Conservation (phyloP, 2,797 vertebrate species). For the Streptopelia turtur region DNA sequence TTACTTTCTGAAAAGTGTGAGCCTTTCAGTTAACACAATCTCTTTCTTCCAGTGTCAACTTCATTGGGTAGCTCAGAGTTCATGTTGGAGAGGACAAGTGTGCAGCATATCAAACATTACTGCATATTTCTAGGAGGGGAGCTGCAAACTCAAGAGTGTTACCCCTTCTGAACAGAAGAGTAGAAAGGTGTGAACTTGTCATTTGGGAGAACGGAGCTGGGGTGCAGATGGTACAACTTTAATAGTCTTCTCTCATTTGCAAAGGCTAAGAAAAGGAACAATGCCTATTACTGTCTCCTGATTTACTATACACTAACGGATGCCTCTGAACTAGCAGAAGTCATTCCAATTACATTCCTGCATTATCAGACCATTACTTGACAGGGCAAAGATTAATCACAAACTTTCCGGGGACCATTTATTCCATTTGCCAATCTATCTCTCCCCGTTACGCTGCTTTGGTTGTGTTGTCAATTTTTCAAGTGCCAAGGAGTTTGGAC, state of each 20-base stretch:
- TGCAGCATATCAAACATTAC: not conserved
- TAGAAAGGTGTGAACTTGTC: not conserved
- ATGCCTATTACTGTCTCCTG: constrained; percentile 31
- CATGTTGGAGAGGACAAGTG: not conserved
- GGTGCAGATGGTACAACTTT: not conserved
- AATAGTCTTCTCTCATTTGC: constrained; percentile 12
- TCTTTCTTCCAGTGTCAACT: not conserved
- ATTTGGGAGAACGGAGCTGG: not conserved
- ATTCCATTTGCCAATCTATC: constrained; percentile 72
- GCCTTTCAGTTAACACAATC: not conserved
- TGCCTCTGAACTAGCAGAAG: constrained; percentile 62
- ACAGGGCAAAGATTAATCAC: constrained; percentile 73
- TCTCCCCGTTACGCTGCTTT: constrained; percentile 57
- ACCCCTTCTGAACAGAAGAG: not conserved
- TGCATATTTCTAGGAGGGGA: not conserved
- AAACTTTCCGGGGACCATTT: constrained; percentile 69
- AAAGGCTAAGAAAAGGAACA: constrained; percentile 31
- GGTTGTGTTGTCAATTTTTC: constrained; percentile 72
- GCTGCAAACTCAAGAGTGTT: not conserved
- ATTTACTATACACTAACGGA: constrained; percentile 55
- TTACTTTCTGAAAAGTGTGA: not conserved
- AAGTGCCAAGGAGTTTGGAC: constrained; percentile 66
- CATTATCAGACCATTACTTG: constrained; percentile 74
- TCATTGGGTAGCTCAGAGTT: not conserved
- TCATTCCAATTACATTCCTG: constrained; percentile 60